Base-by-base conservation (phyloP, 2,113 vertebrate genomes). In the Pimephales promelas region DNA sequence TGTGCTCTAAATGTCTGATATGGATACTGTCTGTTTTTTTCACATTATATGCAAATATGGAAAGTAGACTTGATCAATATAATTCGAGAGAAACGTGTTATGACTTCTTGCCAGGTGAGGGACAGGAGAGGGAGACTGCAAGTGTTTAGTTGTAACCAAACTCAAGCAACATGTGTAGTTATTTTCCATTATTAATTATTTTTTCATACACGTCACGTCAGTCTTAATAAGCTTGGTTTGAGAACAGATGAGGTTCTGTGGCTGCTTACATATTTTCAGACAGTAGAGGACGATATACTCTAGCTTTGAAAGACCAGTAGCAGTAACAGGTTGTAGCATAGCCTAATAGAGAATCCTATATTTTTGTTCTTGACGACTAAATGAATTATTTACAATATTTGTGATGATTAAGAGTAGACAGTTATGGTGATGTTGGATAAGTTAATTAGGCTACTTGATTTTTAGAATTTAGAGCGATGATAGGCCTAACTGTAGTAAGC, bases 221-320 rank as follows among this genome's bases (percentile, higher is more conserved):
- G 6, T 8, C 24, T 14, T 26, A 61, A 6, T 31, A 20, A 47
- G 0, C 9, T 47, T 66, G 18, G 13, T 71, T 47, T 31, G 31
- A 22, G 61, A 64, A 52, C 40, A 3, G 3, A 61, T 14, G 11
- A 43, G 3, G 24, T 61, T 43, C 1, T 22, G 16, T 9, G 75
- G 34, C 9, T 40, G 36, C 20, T 0, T 40, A 7, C 10, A 1
- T 45, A 7, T 22, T 26, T 76, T 82, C 2, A 20, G 54, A 22
- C 82, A 52, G 9, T 2, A 84, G 85, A 45, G 22, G 82, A 77
- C 77, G 82, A 76, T 52, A 84, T 40, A 40, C 10, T 36, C 26
- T 31, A 52, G 11, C 16, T 79, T 79, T 64, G 10, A 24, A 43
- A 18, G 16, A 73, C 24, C 49, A 28, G 4, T 28, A 22, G 26